Evolutionary conservation across 2,888 invertebrate genomes (phyloP), one percentile per base, ranked within the genome.

Genomic region (Blastobasis adustella): DNA sequence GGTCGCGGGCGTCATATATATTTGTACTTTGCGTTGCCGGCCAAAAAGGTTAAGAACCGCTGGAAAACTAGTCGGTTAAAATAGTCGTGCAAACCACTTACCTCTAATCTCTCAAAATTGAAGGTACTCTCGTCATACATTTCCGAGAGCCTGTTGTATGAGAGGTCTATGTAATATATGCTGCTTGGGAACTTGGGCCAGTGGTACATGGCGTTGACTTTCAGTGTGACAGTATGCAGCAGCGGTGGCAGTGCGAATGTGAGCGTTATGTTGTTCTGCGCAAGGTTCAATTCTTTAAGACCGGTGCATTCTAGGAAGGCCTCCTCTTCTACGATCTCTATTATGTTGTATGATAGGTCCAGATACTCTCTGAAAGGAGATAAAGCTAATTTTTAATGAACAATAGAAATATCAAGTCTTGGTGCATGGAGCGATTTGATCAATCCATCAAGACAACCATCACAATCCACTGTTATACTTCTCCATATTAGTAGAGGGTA

Each of bases 281-380:
- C 84, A 63, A 89, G 77, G 71, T 89, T 84, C 66, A 89, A 59
- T 68, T 86, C 87, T 45, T 74, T 70, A 54, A 89, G 68, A 58
- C 67, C 82, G 8, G 66, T 69, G 58, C 82, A 85, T 0, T 74
- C 62, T 3, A 78, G 59, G 56, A 89, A 82, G 0, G 85, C 67
- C 6, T 80, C 74, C 50, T 81, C 77, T 68, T 89, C 88, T 5
- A 89, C 71, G 5, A 82, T 74, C 62, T 83, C 83, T 54, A 89
- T 85, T 48, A 77, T 70, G 61, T 89, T 89, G 69, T 84, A 82
- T 39, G 89, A 89, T 47, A 89, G 57, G 50, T 88, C 87, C 48
- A 89, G 60, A 6, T 82, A 67, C 67, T 89, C 87, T 37, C 89
- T 89, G 76, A 37, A 79, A 74, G 47, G 52, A 5, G 58, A 49